Base-by-base conservation (phyloP, 2,888 invertebrate genomes). In the Anarsia innoxiella region DNA sequence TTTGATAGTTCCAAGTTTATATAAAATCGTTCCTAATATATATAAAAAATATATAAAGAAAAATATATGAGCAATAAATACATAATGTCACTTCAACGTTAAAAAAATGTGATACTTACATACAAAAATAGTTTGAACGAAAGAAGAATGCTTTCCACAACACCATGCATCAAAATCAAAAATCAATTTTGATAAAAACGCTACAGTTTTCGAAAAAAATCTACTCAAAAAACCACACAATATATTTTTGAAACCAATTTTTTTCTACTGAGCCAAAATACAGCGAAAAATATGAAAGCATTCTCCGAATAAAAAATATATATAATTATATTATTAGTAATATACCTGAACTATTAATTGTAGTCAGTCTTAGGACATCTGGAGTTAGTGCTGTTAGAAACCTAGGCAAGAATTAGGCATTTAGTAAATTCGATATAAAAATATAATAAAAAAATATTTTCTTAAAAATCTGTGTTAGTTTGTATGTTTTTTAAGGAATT, bases 371-470 rank as follows among this genome's bases (percentile, higher is more conserved):
- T 65, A 86, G 76, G 57, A 86, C 86, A 59, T 86, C 86, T 56
- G 86, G 86, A 57, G 86, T 86, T 75, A 86, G 70, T 65, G 86
- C 86, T 56, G 84, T 80, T 76, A 86, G 80, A 75, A 86, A 86
- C 85, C 86, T 86, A 85, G 59, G 67, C 73, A 74, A 60, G 56
- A 59, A 57, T 55, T 3, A 49, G 32, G 35, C 36, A 31, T 38
- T 35, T 35, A 11, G 25, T 34, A 35, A 35, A 32, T 19, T 31
- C 25, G 9, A 38, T 31, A 10, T 27, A 39, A 23, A 23, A 19
- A 5, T 19, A 19, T 19, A 19, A 19, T 19, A 19, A 5, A 19
- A 19, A 9, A 26, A 12, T 12, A 5, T 15, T 13, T 4, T 25
- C 11, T 15, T 23, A 13, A 23, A 32, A 9, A 15, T 8, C n/a